Conservation (phyloP, 2,888 invertebrate genomes). For the Mongoloraphidia duomilia region DNA sequence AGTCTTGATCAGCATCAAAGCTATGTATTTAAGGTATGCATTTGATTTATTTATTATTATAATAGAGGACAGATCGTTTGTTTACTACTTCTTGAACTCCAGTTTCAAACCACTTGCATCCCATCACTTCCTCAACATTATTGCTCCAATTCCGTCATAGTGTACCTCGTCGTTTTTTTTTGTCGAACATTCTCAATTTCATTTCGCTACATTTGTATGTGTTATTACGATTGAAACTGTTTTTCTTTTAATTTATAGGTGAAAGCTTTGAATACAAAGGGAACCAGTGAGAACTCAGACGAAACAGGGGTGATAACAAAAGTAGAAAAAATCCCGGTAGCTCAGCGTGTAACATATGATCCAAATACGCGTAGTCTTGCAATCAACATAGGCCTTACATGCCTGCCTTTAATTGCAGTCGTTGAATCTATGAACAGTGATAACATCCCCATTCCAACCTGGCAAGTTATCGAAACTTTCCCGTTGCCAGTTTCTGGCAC, state of each 20-base stretch:
- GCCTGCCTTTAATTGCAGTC: slow-evolving; percentile 59
- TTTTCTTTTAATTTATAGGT: slow-evolving; percentile 34
- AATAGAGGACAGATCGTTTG: too few species aligned
- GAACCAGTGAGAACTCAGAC: slow-evolving; percentile 74
- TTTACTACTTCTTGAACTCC: too few species aligned
- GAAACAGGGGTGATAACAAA: slow-evolving; percentile 69
- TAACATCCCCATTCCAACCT: slow-evolving; percentile 39
- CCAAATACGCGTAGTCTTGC: slow-evolving; percentile 59
- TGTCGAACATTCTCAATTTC: not conserved
- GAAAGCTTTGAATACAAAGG: slow-evolving; percentile 77
- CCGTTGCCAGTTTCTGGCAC: slow-evolving; percentile 57
- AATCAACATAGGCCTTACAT: slow-evolving; percentile 68
- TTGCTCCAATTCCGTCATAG: too few species aligned
- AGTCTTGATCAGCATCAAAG: slow-evolving; percentile 74
- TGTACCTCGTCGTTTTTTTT: not conserved
- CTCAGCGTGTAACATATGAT: slow-evolving; percentile 70
- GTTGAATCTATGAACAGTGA: slow-evolving; percentile 54
- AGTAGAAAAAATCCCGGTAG: slow-evolving; percentile 69
- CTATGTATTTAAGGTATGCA: slow-evolving; percentile 67
- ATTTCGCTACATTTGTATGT: not conserved
- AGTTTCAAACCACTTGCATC: too few species aligned
- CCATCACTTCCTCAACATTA: too few species aligned
- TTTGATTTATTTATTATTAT: slow-evolving; percentile 4
- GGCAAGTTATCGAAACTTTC: slow-evolving; percentile 61
- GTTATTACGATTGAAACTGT: not conserved